Evolutionary conservation across 1,140 invertebrate genomes (phyloP), one percentile per base, ranked within the genome.

Genomic region (Pseudomyrmex cubaensis): DNA sequence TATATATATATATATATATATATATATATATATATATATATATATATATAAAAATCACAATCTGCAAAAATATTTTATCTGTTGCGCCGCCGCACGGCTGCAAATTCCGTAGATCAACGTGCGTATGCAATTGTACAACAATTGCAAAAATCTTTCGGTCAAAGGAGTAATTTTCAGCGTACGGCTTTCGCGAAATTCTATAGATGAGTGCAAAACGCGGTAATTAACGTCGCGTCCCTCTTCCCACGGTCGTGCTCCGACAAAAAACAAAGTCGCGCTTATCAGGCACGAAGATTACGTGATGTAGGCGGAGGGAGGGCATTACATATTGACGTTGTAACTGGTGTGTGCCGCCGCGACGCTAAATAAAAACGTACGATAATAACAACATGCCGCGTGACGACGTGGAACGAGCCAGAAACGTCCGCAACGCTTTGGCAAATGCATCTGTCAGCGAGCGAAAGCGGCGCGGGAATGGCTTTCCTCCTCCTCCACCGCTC

Each of bases 391-490:
- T 67, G 85, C 84, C 80, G 88, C 86, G 84, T 87, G 83, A 85
- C 83, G 89, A 84, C 80, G 80, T 84, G 86, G 85, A 89, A 86
- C 85, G 88, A 87, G 87, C 75, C 85, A 89, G 85, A 86, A 90
- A 89, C 89, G 91, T 89, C 85, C 84, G 90, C 89, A 85, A 86
- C 83, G 88, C 89, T 92, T 92, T 90, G 88, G 87, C 90, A 92
- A 93, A 92, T 92, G 90, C 90, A 91, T 92, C 91, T 91, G 91
- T 92, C 91, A 93, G 85, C 89, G 92, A 91, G 87, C 85, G 90
- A 92, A 93, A 92, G 80, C 90, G 90, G 87, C 90, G 87, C 88
- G 88, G 85, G 84, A 90, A 92, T 92, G 89, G 91, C 87, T 92
- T 91, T 89, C 83, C 90, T 90, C 87, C 56, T 67, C 83, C 66